Percentiles rank a stretch among this genome's conserved stretches.
Conservation (phyloP, 2,797 vertebrate genomes). For the Amphiprion clarkii region DNA sequence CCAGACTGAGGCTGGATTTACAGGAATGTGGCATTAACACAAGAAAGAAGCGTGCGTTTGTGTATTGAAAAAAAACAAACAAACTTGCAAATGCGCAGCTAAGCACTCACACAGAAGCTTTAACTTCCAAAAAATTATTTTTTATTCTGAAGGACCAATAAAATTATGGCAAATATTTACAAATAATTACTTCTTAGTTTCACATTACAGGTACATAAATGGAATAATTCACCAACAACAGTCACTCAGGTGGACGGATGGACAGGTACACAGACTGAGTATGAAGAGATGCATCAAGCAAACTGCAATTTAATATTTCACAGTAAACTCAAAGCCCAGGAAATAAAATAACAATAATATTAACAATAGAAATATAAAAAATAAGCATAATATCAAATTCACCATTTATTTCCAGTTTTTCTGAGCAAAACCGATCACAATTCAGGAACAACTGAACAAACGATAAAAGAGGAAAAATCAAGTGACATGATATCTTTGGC, state of each 20-base stretch:
- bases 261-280: slow-evolving; percentile 90
- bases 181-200: slow-evolving; percentile 98
- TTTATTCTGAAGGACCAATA: slow-evolving; percentile 99
- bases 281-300: slow-evolving; percentile 94
- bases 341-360: slow-evolving; percentile 79
- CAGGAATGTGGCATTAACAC: slow-evolving; percentile 42
- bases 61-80: background rate
- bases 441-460: slow-evolving; percentile 80
- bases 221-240: slow-evolving; percentile 97
- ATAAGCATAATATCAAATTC: slow-evolving; percentile 87
- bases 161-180: slow-evolving; percentile 99
- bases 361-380: slow-evolving; percentile 79
- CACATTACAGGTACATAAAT: slow-evolving; percentile 99
- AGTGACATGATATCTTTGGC: slow-evolving; percentile 98
- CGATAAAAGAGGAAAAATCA: slow-evolving; percentile 75
- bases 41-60: background rate
- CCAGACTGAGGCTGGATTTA: slow-evolving; percentile 4
- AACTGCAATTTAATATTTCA: slow-evolving; percentile 94
- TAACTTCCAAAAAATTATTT: slow-evolving; percentile 99
- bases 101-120: slow-evolving; percentile 65
- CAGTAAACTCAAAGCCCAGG: slow-evolving; percentile 87
- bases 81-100: background rate
- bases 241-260: slow-evolving; percentile 97
- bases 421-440: slow-evolving; percentile 80
- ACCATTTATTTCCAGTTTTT: slow-evolving; percentile 90